A percentile compares a stretch with the other conserved stretches of the same genome.
Conservation (phyloP, 1,140 invertebrate genomes). For the Nebria ingens region DNA sequence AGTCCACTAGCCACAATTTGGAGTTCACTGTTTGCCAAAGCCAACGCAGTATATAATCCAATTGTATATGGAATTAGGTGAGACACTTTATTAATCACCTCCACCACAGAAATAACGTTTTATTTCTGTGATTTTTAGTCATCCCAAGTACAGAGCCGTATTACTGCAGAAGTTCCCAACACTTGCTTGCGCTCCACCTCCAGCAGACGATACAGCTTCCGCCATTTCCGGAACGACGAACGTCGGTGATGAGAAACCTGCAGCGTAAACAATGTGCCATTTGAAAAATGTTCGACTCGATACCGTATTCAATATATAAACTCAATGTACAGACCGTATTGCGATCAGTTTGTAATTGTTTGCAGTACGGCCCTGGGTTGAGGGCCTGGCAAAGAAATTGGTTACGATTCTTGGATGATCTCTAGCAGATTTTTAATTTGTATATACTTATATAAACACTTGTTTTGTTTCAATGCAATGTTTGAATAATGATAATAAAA, state of each 20-base stretch:
- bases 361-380: no score
- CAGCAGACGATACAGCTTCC: slow-evolving; percentile 41
- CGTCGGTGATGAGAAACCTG: slow-evolving; percentile 41
- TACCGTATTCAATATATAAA: no score
- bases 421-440: background rate
- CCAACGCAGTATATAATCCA: slow-evolving; percentile 69
- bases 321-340: no score
- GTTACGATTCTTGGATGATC: background rate
- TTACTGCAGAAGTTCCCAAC: slow-evolving; percentile 61
- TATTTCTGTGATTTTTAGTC: slow-evolving; percentile 41
- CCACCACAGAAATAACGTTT: background rate
- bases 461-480: background rate
- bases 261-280: slow-evolving; percentile 36
- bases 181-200: slow-evolving; percentile 44
- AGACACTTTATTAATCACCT: slow-evolving; percentile 11
- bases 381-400: background rate
- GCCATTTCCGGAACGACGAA: slow-evolving; percentile 44
- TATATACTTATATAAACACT: background rate
- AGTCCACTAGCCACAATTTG: slow-evolving; percentile 65
- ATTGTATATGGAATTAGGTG: slow-evolving; percentile 75
- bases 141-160: slow-evolving; percentile 65
- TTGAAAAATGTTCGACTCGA: no score
- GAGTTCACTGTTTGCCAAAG: slow-evolving; percentile 69
- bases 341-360: no score
- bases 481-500: background rate